Base-by-base conservation (phyloP, 1,140 invertebrate species). In the Meloidogyne hapla region DNA sequence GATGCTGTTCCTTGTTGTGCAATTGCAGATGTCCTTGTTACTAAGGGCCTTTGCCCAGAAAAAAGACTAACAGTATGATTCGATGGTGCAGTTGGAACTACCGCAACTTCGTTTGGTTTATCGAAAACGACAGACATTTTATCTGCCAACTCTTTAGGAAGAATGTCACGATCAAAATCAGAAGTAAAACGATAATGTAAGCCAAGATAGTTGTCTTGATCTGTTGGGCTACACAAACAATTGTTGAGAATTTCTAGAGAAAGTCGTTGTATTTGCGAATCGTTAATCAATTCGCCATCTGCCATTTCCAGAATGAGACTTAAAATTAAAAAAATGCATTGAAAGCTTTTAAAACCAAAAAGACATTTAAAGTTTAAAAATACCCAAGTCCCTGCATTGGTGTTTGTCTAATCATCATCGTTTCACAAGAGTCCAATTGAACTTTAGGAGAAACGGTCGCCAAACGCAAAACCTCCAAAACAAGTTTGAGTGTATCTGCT, bases 371-470 rank as follows among this genome's bases (percentile, higher is more conserved):
- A 4, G 12, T 18, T 25, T 45, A n/a, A 25, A 3, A 28, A 77
- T 68, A 76, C 76, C 76, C 76, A 38, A 77, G 38, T 33, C 75
- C 75, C 28, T 77, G 76, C 18, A 65, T 76, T 78, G 76, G 72
- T 62, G 76, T 42, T 33, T 66, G 63, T 21, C 62, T 67, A 56
- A 80, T 62, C 25, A 33, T 66, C 61, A 81, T 66, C 33, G 73
- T 78, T 38, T 80, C 79, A 28, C 81, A 83, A 33, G 80, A 40
- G 48, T 81, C 80, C 40, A 79, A 42, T 42, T 83, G 68, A 38
- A 81, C 77, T 42, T 69, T 81, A 8, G 77, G 80, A 13, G 81
- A 83, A 23, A 83, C 81, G 8, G 76, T 81, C 8, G 80, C 80
- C 10, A 79, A 75, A 28, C 76, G 81, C 3, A 81, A 48, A 26